Conservation (phyloP, 2,888 invertebrate species). For the Diarsia dahlii region DNA sequence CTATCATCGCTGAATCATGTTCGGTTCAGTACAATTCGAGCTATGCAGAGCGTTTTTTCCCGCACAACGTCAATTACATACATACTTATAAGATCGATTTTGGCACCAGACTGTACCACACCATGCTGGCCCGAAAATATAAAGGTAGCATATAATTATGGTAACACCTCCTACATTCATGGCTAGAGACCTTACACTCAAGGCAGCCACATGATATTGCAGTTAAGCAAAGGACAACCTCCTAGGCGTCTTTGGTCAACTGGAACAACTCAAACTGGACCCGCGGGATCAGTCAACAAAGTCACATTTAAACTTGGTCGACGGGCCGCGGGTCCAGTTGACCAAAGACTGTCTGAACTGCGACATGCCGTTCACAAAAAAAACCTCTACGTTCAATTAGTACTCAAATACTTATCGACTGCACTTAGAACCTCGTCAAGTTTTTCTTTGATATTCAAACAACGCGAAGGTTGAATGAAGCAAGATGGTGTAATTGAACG, state of each 20-base stretch:
- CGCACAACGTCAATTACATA: neutral
- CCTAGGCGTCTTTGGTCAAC: too few species aligned
- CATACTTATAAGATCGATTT: neutral
- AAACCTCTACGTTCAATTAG: neutral
- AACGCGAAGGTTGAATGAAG: constrained; percentile 46
- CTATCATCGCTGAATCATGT: neutral
- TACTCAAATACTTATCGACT: constrained; percentile 10
- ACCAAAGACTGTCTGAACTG: too few species aligned
- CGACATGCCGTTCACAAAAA: too few species aligned
- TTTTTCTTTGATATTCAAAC: constrained; percentile 33
- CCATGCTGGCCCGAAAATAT: neutral
- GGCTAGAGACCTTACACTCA: too few species aligned
- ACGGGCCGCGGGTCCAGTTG: too few species aligned
- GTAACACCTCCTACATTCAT: neutral
- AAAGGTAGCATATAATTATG: neutral
- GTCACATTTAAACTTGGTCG: too few species aligned
- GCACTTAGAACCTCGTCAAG: constrained; percentile 24
- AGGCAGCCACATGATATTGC: too few species aligned
- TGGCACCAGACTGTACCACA: neutral
- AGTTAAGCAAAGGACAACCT: too few species aligned
- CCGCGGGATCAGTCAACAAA: too few species aligned
- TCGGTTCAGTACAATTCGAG: neutral
- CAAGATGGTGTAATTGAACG: constrained; percentile 33
- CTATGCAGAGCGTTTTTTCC: neutral
- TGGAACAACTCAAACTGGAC: too few species aligned